phyloP scores from a whole-genome alignment of 2,888 invertebrate species.

The Lasioglossum oenotherae region DNA sequence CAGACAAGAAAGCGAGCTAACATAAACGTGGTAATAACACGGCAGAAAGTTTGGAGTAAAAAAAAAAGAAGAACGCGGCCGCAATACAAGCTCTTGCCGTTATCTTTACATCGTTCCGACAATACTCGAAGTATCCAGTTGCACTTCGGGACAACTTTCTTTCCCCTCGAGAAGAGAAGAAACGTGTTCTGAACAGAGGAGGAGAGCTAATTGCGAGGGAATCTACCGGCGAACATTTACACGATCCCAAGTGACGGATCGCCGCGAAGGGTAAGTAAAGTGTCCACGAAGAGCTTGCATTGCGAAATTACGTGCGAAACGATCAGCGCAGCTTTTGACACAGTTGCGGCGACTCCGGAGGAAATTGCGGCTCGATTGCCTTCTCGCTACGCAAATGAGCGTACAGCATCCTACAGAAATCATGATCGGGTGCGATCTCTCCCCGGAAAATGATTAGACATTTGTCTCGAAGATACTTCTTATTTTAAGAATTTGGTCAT shows the following conservation, averaged over 20 bases:
- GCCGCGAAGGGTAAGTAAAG: neutral
- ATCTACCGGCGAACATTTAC: neutral
- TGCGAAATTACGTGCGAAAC: slow-evolving; percentile 1
- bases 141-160: neutral
- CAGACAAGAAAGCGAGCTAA: too few relatives aligned
- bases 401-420: neutral
- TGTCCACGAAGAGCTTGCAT: neutral
- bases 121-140: slow-evolving; percentile 2
- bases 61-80: neutral
- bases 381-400: neutral
- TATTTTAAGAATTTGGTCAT: too few relatives aligned
- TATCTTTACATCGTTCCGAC: neutral
- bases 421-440: neutral
- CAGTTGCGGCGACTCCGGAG: slow-evolving; percentile 5
- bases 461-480: too few relatives aligned
- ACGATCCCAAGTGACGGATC: neutral
- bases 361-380: neutral
- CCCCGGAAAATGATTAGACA: too few relatives aligned
- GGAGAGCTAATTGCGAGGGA: neutral
- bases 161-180: neutral
- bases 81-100: neutral
- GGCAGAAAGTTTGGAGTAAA: neutral
- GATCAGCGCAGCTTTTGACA: slow-evolving; percentile 25
- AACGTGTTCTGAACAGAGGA: neutral
- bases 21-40: neutral